Evolutionary conservation across 2,113 vertebrate genomes (phyloP), one percentile per base, ranked within the genome.

Genomic region (Nicator chloris): DNA sequence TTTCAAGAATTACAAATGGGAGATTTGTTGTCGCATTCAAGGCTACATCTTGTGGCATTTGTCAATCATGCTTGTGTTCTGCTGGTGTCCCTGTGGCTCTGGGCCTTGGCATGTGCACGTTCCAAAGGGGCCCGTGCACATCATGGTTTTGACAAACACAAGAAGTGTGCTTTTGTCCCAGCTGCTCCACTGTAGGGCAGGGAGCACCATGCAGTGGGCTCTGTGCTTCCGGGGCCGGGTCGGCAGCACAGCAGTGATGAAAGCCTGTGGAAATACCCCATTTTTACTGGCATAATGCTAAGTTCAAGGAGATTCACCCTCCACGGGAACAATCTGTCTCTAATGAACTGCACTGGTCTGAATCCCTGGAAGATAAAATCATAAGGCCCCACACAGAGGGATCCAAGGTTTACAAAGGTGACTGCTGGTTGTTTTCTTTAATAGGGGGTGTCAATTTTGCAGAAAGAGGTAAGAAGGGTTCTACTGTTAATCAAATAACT

Each of bases 131-230:
- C 8, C 27, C 1, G 0, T 13, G 35, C 27, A 22, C 22, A 8
- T 9, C 5, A 10, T 24, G 7, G 15, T 56, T 71, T 31, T 35
- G 24, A n/a, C 31, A 49, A 37, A 82, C 93, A 69, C 0, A 6
- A 6, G 2, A 71, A 19, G 3, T 3, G 15, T 59, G 37, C 8
- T 72, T 40, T 40, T 45, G 54, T 21, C 24, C 22, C 26, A 40
- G 30, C 27, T 51, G 33, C 66, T 54, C 17, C 4, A 0, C 35
- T 20, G 18, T 0, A 7, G 37, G 31, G 39, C 37, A 56, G 49
- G 21, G 35, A 68, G 56, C 15, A 33, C 0, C 0, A 4, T 2
- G 8, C 21, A 11, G 16, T 2, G 20, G 17, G 9, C 8, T 20
- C 27, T 31, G 47, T 8, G 5, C 47, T 26, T 27, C 68, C 47